Conservation (phyloP, 2,888 invertebrate species). For the Pristionchus arcanus region DNA sequence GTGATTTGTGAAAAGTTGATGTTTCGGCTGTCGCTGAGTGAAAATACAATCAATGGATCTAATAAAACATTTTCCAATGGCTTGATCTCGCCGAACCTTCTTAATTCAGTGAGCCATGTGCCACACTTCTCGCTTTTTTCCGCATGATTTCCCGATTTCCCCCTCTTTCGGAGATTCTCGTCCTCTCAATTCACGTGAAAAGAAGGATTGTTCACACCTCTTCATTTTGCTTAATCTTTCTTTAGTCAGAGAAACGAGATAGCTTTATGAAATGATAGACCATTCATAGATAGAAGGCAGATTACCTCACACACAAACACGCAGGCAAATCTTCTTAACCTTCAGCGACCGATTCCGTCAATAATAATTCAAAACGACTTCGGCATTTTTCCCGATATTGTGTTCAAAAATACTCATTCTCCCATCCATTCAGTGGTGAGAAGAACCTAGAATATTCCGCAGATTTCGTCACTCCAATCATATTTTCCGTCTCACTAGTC, state of each 20-base stretch:
- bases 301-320: background rate
- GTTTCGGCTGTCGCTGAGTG: background rate
- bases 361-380: background rate
- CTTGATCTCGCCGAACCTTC: background rate
- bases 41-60: too few species aligned
- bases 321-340: background rate
- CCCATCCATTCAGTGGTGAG: too few species aligned
- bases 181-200: background rate
- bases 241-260: too few species aligned
- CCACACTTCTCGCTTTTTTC: background rate
- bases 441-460: background rate
- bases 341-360: background rate
- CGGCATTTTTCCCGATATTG: too few species aligned
- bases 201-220: too few species aligned
- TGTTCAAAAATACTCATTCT: too few species aligned
- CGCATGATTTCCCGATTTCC: background rate
- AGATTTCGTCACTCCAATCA: background rate
- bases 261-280: too few species aligned
- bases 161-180: background rate
- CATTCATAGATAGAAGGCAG: too few species aligned
- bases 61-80: background rate
- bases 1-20: background rate
- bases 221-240: too few species aligned
- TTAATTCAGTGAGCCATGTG: background rate
- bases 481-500: background rate